A percentile compares a stretch with the other conserved stretches of the same genome.
phyloP scores from a whole-genome alignment of 2,113 vertebrate genomes.

The Calidris pugnax region DNA sequence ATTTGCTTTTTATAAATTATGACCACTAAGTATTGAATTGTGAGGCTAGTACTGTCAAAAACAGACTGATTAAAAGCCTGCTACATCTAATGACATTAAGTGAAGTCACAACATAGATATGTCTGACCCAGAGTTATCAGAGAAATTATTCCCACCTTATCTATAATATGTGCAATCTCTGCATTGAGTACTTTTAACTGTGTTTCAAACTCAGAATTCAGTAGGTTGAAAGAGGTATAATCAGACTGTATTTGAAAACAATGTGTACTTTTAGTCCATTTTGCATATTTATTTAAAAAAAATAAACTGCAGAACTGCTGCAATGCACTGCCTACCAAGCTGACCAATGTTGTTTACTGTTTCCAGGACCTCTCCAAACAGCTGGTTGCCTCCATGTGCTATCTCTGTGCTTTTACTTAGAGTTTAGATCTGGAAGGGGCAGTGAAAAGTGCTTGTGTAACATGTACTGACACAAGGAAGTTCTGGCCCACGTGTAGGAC shows the following conservation, averaged over 20 bases:
- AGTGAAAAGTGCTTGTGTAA: background rate
- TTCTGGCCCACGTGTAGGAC: accelerated
- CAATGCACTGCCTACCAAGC: background rate
- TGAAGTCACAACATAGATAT: background rate
- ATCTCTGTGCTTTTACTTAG: background rate
- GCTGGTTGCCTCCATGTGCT: background rate
- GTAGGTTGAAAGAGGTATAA: background rate
- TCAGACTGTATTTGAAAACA: background rate
- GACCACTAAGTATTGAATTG: background rate
- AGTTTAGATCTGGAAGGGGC: background rate
- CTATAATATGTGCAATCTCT: background rate
- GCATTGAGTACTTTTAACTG: background rate
- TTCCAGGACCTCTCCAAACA: background rate
- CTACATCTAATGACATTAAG: background rate
- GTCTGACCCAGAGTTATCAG: background rate
- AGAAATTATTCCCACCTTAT: background rate
- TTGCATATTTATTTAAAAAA: background rate
- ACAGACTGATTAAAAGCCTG: background rate
- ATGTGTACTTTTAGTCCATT: background rate
- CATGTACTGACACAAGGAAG: background rate
- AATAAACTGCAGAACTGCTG: background rate
- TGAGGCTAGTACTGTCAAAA: background rate
- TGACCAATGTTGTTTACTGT: background rate
- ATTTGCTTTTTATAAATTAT: background rate
- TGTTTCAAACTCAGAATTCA: background rate